These are phyloP conservation scores for Oceanites oceanicus DNA, from an alignment of 2,113 vertebrate genomes.

Conservation along the genomic window DNA sequence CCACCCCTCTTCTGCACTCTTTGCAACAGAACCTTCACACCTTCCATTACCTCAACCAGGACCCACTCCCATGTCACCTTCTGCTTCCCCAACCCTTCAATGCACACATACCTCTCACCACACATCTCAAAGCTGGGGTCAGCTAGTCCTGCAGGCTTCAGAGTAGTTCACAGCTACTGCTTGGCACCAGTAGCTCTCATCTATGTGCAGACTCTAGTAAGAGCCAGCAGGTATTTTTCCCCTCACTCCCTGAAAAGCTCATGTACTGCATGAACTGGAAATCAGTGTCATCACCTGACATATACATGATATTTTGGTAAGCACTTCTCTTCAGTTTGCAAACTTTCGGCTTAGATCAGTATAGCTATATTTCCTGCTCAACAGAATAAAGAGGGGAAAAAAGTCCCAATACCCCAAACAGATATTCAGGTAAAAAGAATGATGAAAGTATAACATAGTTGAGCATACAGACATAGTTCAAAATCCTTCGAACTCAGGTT, in stretches of 20 bases:
- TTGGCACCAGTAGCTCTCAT: not conserved
- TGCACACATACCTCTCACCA: fast-evolving
- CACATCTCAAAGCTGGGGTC: not conserved
- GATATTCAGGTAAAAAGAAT: not conserved
- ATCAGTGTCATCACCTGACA: not conserved
- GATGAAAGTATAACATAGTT: not conserved
- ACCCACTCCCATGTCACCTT: not conserved
- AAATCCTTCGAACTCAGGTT: not conserved
- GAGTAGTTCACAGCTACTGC: not conserved
- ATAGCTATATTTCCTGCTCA: not conserved
- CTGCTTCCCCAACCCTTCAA: not conserved
- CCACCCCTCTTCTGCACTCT: not conserved
- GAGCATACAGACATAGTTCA: not conserved
- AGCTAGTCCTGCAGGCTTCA: not conserved
- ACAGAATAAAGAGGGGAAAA: not conserved
- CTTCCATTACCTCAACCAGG: not conserved
- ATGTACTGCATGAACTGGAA: not conserved
- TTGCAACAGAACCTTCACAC: not conserved
- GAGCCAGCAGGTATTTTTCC: not conserved
- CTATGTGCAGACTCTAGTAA: not conserved
- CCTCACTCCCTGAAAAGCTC: not conserved
- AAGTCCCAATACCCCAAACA: not conserved
- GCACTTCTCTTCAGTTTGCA: not conserved
- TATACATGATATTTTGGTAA: not conserved
- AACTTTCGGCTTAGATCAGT: not conserved